These are phyloP conservation scores for Salvator merianae DNA, from an alignment of 2,113 vertebrate species.

Conservation along the genomic window DNA sequence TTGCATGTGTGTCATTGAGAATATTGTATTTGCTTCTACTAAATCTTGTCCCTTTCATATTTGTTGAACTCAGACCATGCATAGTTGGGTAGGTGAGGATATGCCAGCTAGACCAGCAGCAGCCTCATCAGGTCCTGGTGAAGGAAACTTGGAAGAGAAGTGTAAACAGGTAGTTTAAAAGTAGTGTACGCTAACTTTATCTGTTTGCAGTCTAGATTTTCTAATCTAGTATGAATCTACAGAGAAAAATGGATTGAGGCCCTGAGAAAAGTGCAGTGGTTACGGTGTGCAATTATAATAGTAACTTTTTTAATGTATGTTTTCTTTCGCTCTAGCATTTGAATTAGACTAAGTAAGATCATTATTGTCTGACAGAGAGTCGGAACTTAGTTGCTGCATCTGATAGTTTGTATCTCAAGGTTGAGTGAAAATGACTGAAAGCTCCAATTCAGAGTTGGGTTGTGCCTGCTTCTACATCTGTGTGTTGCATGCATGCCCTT, in stretches of 20 bases:
- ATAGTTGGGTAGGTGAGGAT: conserved; percentile 91
- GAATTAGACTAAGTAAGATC: conserved; percentile 4
- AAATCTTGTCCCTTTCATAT: conserved; percentile 72
- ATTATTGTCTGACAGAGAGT: not conserved
- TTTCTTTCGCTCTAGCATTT: conserved; percentile 37
- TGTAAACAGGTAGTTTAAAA: conserved; percentile 94
- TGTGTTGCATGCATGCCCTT: rapidly evolving
- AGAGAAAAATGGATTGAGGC: conserved; percentile 39
- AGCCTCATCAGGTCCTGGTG: conserved; percentile 84
- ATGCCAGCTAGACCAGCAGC: conserved; percentile 85
- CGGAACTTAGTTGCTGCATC: not conserved
- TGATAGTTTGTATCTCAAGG: not conserved
- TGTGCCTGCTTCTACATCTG: not conserved
- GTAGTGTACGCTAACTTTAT: conserved; percentile 76
- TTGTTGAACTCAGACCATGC: conserved; percentile 85
- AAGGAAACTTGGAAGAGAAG: conserved; percentile 91
- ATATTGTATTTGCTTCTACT: conserved; percentile 34
- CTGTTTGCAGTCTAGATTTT: conserved; percentile 64
- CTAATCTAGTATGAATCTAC: conserved; percentile 50
- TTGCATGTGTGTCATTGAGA: conserved; percentile 21
- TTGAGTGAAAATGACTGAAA: not conserved
- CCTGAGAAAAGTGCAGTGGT: conserved; percentile 47
- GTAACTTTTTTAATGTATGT: conserved; percentile 49
- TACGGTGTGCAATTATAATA: conserved; percentile 5
- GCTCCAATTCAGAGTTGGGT: not conserved